A percentile compares a stretch with the other conserved stretches of the same genome.
Conservation (phyloP, 2,113 vertebrate genomes). For the Apus apus region DNA sequence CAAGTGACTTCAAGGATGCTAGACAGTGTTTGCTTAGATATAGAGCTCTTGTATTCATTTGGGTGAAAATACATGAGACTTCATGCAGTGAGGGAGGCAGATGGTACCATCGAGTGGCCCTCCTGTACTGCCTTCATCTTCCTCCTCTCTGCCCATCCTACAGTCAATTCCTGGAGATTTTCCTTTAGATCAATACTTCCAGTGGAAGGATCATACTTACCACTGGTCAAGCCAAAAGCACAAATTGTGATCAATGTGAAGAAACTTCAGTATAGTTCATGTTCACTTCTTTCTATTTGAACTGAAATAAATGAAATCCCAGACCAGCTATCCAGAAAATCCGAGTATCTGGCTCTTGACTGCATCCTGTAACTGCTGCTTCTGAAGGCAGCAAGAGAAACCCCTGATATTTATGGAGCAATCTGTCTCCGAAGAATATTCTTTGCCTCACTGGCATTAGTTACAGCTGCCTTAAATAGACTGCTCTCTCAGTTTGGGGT, state of each 20-base stretch:
- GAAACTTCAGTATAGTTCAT: not conserved
- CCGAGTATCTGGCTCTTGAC: not conserved
- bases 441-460: not conserved
- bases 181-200: not conserved
- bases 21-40: not conserved
- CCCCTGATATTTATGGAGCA: not conserved
- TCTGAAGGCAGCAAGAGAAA: not conserved
- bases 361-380: not conserved
- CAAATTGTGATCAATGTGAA: not conserved
- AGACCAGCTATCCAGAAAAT: not conserved
- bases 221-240: not conserved
- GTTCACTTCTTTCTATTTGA: not conserved
- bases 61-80: not conserved
- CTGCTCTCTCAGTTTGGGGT: not conserved
- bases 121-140: not conserved
- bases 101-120: not conserved
- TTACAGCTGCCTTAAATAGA: conserved; percentile 21
- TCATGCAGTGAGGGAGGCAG: not conserved
- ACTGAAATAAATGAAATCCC: not conserved
- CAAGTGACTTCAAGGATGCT: not conserved
- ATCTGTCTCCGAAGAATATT: not conserved
- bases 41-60: not conserved
- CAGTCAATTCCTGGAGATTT: not conserved
- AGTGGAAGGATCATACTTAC: not conserved
- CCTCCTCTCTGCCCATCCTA: not conserved